Evolutionary conservation across 2,797 vertebrate genomes (phyloP), one percentile per base, ranked within the genome.

Genomic region (Poliocrania exsul): DNA sequence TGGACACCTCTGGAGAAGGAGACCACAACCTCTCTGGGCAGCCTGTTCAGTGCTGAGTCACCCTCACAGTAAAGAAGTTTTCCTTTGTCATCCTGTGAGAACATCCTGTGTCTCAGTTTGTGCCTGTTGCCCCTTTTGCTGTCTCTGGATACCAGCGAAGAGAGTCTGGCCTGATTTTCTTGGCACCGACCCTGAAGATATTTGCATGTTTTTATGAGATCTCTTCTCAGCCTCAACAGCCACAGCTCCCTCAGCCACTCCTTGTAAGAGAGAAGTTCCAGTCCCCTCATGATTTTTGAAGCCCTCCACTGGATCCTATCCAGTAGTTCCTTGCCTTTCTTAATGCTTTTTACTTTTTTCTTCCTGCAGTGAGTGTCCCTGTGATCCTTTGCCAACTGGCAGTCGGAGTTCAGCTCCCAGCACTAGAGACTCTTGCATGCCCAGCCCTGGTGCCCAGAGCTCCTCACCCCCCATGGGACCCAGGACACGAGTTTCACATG

Each of bases 401-500:
- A 75, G 20, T 2, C 29, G 67, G 47, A 72, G 69, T 58, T 69
- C 58, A 69, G 65, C 37, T 72, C 37, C 58, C 60, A 35, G 46
- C 26, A 15, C 31, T 79, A 26, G 46, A 71, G 31, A 5, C 61
- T 24, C 42, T 53, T 47, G 21, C 53, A 61, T 31, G 33, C 28
- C 35, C 35, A 71, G 51, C 51, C 35, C 29, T 54, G 49, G 29
- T 1, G 9, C 62, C 80, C 58, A 10, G 3, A 51, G 64, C 54
- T 28, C 3, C 54, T 54, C 2, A 2, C 17, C 73, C 62, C 31
- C 26, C 3, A 0, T 0, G 0, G 33, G 69, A 54, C n/a, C 44
- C 50, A 14, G 69, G 50, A 56, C 46, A 6, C 5, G 2, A 6
- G 7, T 61, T 51, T 49, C 66, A 37, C 7, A 5, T 0, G 1